Evolutionary conservation across 2,797 vertebrate species (phyloP).

Genomic region (Pelochelys cantorii): DNA sequence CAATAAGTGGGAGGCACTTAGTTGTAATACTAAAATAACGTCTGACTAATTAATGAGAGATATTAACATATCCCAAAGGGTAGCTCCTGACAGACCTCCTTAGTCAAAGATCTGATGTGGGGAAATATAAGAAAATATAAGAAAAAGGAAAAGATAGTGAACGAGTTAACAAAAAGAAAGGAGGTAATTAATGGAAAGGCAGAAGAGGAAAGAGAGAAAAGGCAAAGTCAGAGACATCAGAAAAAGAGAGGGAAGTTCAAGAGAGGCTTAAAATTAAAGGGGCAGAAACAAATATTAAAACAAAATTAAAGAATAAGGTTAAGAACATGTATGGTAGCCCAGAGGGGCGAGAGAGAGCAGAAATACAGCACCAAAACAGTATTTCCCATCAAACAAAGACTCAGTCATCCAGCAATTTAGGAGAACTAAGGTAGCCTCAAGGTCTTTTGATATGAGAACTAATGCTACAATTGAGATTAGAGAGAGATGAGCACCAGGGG

Average conservation of each 20-base stretch:
- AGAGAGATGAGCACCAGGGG: background rate
- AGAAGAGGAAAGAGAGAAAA: background rate
- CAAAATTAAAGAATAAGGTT: background rate
- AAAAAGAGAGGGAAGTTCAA: background rate
- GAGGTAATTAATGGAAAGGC: background rate
- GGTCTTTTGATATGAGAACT: slow-evolving; percentile 30
- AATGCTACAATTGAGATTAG: background rate
- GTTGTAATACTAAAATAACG: background rate
- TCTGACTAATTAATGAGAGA: background rate
- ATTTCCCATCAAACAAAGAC: background rate
- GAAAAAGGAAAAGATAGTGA: background rate
- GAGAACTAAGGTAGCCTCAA: background rate
- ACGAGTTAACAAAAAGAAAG: background rate
- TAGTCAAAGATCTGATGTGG: background rate
- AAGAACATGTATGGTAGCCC: background rate
- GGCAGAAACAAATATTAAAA: background rate
- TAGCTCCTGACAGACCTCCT: background rate
- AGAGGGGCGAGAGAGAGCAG: background rate
- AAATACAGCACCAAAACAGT: background rate
- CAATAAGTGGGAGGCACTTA: background rate
- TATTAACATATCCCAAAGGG: background rate
- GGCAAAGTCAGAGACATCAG: background rate
- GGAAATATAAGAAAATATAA: background rate
- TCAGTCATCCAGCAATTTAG: slow-evolving; percentile 1
- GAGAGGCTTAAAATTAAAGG: background rate